Base-by-base conservation (phyloP, 2,113 vertebrate species). In the Limanda limanda region DNA sequence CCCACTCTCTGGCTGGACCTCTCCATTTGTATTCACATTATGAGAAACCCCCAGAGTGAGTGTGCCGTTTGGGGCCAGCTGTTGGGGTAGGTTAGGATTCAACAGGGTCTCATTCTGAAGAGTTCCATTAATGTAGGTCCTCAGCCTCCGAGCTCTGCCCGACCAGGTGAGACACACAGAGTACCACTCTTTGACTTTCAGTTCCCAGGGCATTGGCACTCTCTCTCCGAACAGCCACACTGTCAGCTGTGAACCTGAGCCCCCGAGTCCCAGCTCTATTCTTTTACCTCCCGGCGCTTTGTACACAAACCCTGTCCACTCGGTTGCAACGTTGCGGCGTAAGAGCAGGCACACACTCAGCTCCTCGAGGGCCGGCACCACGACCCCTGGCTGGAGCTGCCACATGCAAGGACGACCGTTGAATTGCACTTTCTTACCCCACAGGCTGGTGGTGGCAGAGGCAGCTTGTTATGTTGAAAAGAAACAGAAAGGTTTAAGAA, bases 251-350 rank as follows among this genome's bases (percentile, higher is more conserved):
- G 73, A 20, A 18, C 72, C 18, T 13, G 68, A 52, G 68, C 94
- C 94, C 5, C 24, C 79, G 13, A 97, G 85, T n/a, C 94, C 94
- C 47, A 98, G 88, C 31, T 96, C 92, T 52, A 24, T 68, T 1
- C 24, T 20, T n/a, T 1, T 68, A 7, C 1, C 5, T 37, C 42
- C 77, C 24, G 88, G 79, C 40, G 81, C 62, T 74, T 90, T 87
- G 78, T 96, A 98, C 45, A 91, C 94, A 78, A 98, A 97, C 0
- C 86, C 95, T 13, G 94, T 93, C 95, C 96, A 97, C 1, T 72
- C 14, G 15, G 86, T 24, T 9, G 55, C 1, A 0, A 21, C 0
- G 0, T 17, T 52, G 40, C 48, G 69, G 18, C 42, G 64, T 15
- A 98, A 66, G 58, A 93, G 89, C 25, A 95, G 12, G 65, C 96